phyloP scores from a whole-genome alignment of 2,888 invertebrate genomes.

The Brachycybe producta region DNA sequence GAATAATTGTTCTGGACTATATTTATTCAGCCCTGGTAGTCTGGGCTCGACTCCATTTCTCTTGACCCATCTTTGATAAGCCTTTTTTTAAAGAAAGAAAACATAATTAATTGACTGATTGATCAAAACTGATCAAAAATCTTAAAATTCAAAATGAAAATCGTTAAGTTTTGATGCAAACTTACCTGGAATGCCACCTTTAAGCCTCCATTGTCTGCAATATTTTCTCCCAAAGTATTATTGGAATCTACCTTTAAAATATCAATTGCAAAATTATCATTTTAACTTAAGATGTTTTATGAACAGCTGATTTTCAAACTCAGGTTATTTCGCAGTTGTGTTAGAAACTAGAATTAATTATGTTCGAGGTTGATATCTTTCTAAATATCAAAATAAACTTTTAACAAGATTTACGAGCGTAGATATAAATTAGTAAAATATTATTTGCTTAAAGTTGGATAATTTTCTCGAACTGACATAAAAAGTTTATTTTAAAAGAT shows the following conservation, averaged over 20 bases:
- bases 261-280: neutral
- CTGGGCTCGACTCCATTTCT: constrained; percentile 19
- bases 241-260: constrained; percentile 15
- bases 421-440: no score
- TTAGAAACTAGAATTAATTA: no score
- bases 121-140: neutral
- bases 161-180: neutral
- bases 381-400: no score
- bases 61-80: constrained; percentile 33
- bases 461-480: no score
- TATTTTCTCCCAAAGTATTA: constrained; percentile 19
- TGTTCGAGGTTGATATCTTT: no score
- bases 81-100: constrained; percentile 25
- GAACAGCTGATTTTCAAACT: no score
- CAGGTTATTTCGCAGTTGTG: no score
- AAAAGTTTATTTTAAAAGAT: no score
- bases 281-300: neutral
- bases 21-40: constrained; percentile 25
- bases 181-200: constrained; percentile 17
- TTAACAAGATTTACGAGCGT: no score
- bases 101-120: neutral
- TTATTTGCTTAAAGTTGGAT: no score
- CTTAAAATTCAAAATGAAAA: neutral
- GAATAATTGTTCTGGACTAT: constrained; percentile 35
- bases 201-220: constrained; percentile 19